Base-by-base conservation (phyloP, 2,888 invertebrate genomes). In the Eupithecia subumbrata region DNA sequence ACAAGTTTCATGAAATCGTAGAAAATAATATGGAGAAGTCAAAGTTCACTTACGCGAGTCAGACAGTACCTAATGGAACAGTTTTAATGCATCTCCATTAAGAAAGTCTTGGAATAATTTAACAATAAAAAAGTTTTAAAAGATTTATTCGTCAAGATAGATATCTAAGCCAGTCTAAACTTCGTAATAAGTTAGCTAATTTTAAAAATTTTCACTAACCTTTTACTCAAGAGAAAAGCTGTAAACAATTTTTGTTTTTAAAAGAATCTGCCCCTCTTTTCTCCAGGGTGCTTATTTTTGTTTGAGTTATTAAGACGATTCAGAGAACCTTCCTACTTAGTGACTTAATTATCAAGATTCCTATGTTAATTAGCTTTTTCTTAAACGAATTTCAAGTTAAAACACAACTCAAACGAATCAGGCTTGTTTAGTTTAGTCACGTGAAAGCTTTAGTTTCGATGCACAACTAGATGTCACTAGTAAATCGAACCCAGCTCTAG, bases 101-200 rank as follows among this genome's bases (percentile, higher is more conserved):
- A 14, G 5, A 60, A 60, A 30, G 18, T 64, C 34, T 64, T 34
- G 18, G 64, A 64, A 64, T 64, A 64, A 64, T 64, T 8, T 34
- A 9, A 22, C 64, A 34, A 18, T 64, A 64, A 64, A 34, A 64
- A 64, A 34, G 34, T 18, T 64, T 34, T 64, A 9, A 30, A 63
- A 60, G 60, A 60, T 67, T 67, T 40, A 40, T 40, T 67, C n/a
- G 5, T 67, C 30, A 64, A 22, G 64, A 64, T 64, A 34, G 8
- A 64, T 40, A 40, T 67, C 43, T 25, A 16, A 67, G 14, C 22
- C 22, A 43, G 22, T 43, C n/a, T 22, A n/a, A 66, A 68, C 68
- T 68, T 68, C 22, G 12, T 67, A 34, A 67, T 67, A 40, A 67
- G 40, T 67, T 67, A 11, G n/a, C 37, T 2, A 67, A 67, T 11